These are phyloP conservation scores for Norana najaformis DNA, from an alignment of 2,888 invertebrate species.

Conservation along the genomic window DNA sequence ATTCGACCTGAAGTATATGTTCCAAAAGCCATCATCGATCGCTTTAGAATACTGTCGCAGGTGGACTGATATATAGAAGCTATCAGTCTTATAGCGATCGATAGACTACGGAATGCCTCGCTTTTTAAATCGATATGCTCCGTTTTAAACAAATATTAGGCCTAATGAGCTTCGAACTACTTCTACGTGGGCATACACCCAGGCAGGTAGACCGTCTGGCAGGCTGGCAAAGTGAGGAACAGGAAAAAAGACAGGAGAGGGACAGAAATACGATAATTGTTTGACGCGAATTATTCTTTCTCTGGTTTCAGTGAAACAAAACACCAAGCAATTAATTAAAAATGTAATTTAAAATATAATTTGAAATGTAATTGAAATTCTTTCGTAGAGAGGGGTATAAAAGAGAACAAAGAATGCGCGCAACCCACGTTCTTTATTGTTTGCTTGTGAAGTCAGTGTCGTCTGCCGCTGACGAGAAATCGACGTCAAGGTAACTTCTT, in stretches of 20 bases:
- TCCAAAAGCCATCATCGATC: too few species aligned
- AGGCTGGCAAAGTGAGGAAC: neutral
- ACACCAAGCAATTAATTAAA: neutral
- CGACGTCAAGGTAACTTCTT: too few species aligned
- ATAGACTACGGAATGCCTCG: too few species aligned
- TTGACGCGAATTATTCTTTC: neutral
- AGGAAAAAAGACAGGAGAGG: neutral
- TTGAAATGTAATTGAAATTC: neutral
- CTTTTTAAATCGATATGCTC: too few species aligned
- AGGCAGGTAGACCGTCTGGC: too few species aligned
- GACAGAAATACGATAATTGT: neutral
- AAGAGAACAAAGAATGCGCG: neutral
- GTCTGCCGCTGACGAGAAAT: neutral
- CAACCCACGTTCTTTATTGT: too few species aligned
- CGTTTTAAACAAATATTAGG: too few species aligned
- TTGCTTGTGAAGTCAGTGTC: too few species aligned
- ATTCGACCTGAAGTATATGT: too few species aligned
- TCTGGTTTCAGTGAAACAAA: neutral
- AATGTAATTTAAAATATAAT: neutral
- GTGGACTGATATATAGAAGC: too few species aligned
- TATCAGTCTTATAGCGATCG: too few species aligned
- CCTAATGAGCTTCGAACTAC: neutral
- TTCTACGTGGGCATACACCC: neutral
- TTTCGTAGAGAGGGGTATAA: constrained; percentile 24
- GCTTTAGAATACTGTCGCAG: too few species aligned